phyloP scores from a whole-genome alignment of 2,113 vertebrate genomes.

The Phalacrocorax pelagicus region DNA sequence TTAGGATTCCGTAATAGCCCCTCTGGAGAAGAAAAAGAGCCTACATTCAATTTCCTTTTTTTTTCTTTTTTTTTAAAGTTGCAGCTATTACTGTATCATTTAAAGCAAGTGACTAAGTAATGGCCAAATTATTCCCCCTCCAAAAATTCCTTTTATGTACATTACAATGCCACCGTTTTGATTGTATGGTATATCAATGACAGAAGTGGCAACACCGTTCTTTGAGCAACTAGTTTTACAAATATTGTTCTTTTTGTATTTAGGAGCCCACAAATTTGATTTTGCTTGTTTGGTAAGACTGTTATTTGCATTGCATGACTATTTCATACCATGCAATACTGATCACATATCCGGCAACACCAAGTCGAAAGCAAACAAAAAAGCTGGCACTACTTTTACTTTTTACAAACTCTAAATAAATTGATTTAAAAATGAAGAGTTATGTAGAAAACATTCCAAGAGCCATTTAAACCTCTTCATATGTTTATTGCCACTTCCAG shows the following conservation, averaged over 20 bases:
- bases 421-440: neutral
- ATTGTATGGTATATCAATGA: neutral
- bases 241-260: neutral
- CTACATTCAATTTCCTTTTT: rapidly evolving
- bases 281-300: neutral
- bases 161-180: neutral
- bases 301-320: neutral
- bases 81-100: neutral
- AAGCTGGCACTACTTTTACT: neutral
- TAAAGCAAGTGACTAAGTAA: neutral
- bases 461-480: neutral
- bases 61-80: neutral
- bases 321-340: neutral
- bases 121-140: neutral
- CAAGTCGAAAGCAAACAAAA: neutral
- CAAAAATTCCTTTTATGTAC: neutral
- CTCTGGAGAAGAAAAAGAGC: neutral
- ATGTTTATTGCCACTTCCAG: neutral
- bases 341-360: neutral
- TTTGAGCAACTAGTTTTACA: neutral
- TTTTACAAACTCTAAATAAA: neutral
- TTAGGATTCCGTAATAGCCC: neutral
- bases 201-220: neutral
- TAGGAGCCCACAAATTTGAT: neutral
- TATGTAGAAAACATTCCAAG: neutral